Percentiles rank a stretch among this genome's conserved stretches.
These are phyloP conservation scores for Nineta flava DNA, from an alignment of 2,888 invertebrate species.

Conservation along the genomic window DNA sequence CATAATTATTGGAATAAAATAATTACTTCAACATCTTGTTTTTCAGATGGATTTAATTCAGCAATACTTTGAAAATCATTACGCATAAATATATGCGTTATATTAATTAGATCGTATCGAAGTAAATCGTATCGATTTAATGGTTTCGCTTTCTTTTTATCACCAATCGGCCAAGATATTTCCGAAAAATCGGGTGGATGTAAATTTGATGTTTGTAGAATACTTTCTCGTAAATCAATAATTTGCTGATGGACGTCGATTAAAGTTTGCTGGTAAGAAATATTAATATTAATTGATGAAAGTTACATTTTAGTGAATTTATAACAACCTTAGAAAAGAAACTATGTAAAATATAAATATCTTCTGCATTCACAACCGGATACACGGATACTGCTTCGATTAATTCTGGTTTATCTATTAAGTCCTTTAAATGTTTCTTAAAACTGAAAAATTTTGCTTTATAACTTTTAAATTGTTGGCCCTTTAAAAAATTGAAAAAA, in stretches of 20 bases:
- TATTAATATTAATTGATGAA: neutral
- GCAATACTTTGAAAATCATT: conserved; percentile 61
- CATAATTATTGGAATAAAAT: neutral
- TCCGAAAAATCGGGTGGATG: conserved; percentile 6
- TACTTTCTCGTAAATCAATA: conserved; percentile 16
- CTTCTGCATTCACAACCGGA: conserved; percentile 43
- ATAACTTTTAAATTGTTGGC: conserved; percentile 26
- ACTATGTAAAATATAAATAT: conserved; percentile 55
- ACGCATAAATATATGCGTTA: conserved; percentile 64
- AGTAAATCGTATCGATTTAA: conserved; percentile 67
- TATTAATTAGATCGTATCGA: conserved; percentile 76
- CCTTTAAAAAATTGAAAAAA: conserved; percentile 18
- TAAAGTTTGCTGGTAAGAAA: conserved; percentile 19
- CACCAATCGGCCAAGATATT: conserved; percentile 58
- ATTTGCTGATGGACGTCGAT: conserved; percentile 18
- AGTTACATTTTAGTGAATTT: neutral
- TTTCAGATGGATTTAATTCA: conserved; percentile 45
- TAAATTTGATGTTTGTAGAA: conserved; percentile 16
- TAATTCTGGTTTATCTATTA: conserved; percentile 29
- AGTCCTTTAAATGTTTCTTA: conserved; percentile 24
- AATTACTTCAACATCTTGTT: conserved; percentile 47
- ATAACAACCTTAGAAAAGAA: conserved; percentile 45
- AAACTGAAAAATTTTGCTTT: conserved; percentile 30
- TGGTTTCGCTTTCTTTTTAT: conserved; percentile 46
- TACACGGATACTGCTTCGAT: conserved; percentile 43